Evolutionary conservation across 2,888 invertebrate genomes (phyloP).

Genomic region (Leptogaster cylindrica): DNA sequence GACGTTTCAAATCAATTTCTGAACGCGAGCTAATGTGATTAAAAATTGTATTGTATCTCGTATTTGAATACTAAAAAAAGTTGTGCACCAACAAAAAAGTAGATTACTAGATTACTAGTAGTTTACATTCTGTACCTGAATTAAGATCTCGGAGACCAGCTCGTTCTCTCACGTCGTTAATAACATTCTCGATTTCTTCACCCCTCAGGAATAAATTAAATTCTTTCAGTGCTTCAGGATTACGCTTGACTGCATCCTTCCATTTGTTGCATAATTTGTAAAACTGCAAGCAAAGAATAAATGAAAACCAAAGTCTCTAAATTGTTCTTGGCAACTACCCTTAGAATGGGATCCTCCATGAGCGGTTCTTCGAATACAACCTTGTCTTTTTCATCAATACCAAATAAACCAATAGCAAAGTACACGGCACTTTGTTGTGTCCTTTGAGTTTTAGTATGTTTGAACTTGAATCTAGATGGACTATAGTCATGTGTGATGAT

Average conservation of each 20-base stretch:
- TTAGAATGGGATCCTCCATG: constrained; percentile 70
- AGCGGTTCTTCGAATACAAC: constrained; percentile 71
- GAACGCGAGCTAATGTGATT: too few species aligned
- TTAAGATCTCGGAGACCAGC: constrained; percentile 68
- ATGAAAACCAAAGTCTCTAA: background rate
- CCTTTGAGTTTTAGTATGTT: constrained; percentile 78
- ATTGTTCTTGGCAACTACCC: constrained; percentile 63
- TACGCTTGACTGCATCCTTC: constrained; percentile 72
- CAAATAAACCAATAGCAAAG: constrained; percentile 79
- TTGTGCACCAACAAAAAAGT: too few species aligned
- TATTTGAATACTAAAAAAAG: too few species aligned
- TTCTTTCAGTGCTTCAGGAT: constrained; percentile 68
- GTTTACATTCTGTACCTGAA: constrained; percentile 46
- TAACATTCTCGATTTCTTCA: constrained; percentile 62
- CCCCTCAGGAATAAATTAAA: constrained; percentile 64
- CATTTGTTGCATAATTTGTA: constrained; percentile 78
- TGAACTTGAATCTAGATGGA: constrained; percentile 67
- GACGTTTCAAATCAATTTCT: too few species aligned
- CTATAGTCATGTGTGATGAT: constrained; percentile 69
- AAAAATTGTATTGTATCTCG: too few species aligned
- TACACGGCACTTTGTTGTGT: constrained; percentile 76
- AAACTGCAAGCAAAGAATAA: constrained; percentile 67
- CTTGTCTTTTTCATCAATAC: constrained; percentile 66
- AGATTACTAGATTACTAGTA: too few species aligned
- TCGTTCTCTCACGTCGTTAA: too few species aligned